phyloP scores from a whole-genome alignment of 2,888 invertebrate species.

The Nudaria mundana region DNA sequence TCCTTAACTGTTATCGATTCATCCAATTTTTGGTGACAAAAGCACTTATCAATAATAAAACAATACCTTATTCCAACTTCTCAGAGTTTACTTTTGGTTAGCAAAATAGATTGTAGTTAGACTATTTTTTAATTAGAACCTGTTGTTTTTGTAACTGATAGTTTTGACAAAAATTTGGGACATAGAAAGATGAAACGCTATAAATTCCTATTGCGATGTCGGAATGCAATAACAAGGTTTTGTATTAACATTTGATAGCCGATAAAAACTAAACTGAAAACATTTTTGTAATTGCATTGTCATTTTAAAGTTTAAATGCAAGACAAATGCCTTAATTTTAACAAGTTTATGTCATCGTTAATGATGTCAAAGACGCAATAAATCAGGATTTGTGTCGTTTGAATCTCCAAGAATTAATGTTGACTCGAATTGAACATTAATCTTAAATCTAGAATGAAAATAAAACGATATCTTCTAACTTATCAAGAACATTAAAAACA shows the following conservation, averaged over 20 bases:
- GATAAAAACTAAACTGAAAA: neutral
- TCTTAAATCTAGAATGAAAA: slow-evolving; percentile 21
- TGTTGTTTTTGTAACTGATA: slow-evolving; percentile 26
- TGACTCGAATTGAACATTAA: slow-evolving; percentile 16
- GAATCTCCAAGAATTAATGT: slow-evolving; percentile 29
- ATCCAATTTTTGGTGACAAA: slow-evolving; percentile 31
- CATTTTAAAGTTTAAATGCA: neutral
- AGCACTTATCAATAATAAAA: slow-evolving; percentile 7
- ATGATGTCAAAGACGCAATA: slow-evolving; percentile 23
- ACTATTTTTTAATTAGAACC: slow-evolving; percentile 16
- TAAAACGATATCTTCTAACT: slow-evolving; percentile 13
- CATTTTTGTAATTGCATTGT: neutral
- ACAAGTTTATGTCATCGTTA: slow-evolving; percentile 5
- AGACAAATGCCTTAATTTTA: neutral
- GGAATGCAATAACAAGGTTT: slow-evolving; percentile 4
- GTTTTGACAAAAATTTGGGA: slow-evolving; percentile 29
- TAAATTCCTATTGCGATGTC: slow-evolving; percentile 3
- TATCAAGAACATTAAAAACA: slow-evolving; percentile 23
- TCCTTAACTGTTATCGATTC: slow-evolving; percentile 33
- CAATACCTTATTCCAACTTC: slow-evolving; percentile 4
- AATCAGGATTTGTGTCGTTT: slow-evolving; percentile 26
- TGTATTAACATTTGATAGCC: slow-evolving; percentile 4
- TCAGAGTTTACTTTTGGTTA: slow-evolving; percentile 6
- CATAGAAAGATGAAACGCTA: slow-evolving; percentile 8
- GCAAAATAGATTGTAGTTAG: slow-evolving; percentile 3